A percentile compares a stretch with the other conserved stretches of the same genome.
These are phyloP conservation scores for Linnaemya vulpina DNA, from an alignment of 2,888 invertebrate genomes.

Conservation along the genomic window DNA sequence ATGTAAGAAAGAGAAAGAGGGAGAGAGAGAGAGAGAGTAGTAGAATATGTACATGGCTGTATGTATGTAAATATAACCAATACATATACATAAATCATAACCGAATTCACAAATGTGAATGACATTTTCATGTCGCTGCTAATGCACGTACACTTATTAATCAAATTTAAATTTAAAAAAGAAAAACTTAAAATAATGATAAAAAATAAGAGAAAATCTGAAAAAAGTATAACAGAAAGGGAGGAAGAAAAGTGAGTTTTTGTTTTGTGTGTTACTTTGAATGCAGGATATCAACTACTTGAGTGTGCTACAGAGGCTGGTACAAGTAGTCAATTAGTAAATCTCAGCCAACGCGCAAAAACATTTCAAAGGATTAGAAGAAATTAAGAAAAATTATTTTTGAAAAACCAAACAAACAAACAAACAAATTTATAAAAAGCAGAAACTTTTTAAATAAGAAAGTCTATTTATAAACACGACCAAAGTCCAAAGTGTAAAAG, in stretches of 20 bases:
- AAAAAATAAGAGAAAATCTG: background rate
- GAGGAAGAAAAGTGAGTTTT: constrained; percentile 31
- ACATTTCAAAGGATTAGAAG: background rate
- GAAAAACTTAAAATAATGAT: constrained; percentile 32
- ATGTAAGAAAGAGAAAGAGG: constrained; percentile 38
- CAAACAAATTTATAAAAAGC: constrained; percentile 56
- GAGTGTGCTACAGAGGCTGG: constrained; percentile 12
- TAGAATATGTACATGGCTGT: constrained; percentile 29
- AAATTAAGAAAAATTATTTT: background rate
- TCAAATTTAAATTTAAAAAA: constrained; percentile 52
- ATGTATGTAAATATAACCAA: constrained; percentile 34
- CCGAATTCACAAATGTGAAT: constrained; percentile 68
- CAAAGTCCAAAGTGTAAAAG: constrained; percentile 36
- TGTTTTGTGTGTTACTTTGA: background rate
- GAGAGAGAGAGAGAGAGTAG: constrained; percentile 37
- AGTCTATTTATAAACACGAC: background rate
- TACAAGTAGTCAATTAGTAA: background rate
- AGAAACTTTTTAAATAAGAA: constrained; percentile 37
- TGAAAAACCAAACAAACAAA: constrained; percentile 4
- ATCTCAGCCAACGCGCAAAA: background rate
- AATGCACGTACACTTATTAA: constrained; percentile 35
- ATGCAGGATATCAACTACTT: background rate
- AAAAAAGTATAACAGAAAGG: constrained; percentile 18
- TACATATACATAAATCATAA: constrained; percentile 49
- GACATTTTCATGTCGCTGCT: constrained; percentile 58